Evolutionary conservation across 37 sponge, comb jelly and placozoan genomes (phyloP).

Genomic region (Geodia barretti): DNA sequence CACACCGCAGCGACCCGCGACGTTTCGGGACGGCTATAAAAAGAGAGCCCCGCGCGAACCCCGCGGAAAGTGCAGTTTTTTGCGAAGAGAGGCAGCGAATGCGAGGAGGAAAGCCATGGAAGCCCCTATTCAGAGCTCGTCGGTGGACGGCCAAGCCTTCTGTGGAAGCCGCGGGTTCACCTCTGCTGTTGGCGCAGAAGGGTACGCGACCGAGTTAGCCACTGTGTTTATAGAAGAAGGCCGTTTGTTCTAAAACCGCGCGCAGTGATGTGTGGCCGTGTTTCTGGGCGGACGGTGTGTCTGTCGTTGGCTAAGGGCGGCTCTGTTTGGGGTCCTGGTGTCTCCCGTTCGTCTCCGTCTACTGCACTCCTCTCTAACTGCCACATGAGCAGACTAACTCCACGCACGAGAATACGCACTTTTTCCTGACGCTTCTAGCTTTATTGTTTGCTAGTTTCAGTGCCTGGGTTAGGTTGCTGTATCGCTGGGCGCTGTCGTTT

Average conservation of each 20-base stretch:
- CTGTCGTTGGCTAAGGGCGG: background rate
- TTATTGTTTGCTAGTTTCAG: background rate
- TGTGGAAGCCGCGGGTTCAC: conserved; percentile 60
- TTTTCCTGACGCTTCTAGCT: too few relatives aligned
- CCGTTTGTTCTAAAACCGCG: background rate
- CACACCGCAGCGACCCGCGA: background rate
- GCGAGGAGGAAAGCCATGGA: conserved; percentile 42
- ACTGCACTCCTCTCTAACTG: background rate
- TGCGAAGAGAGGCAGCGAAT: conserved; percentile 33
- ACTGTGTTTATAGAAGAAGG: conserved; percentile 51
- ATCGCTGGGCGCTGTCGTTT: too few relatives aligned
- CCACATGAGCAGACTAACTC: background rate
- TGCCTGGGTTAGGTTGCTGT: too few relatives aligned
- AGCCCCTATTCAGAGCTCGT: conserved; percentile 36
- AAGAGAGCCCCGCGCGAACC: background rate
- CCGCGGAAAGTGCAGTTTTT: conserved; percentile 7
- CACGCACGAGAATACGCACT: background rate
- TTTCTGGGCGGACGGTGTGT: background rate
- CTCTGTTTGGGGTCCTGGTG: conserved; percentile 9
- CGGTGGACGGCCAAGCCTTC: conserved; percentile 46
- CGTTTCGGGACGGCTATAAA: conserved; percentile 32
- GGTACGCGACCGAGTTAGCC: conserved; percentile 55
- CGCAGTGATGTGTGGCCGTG: background rate
- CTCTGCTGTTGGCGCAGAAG: conserved; percentile 71
- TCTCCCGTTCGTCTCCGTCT: background rate